Conservation (phyloP, 1,140 invertebrate genomes). For the Apocrypta bakeri region DNA sequence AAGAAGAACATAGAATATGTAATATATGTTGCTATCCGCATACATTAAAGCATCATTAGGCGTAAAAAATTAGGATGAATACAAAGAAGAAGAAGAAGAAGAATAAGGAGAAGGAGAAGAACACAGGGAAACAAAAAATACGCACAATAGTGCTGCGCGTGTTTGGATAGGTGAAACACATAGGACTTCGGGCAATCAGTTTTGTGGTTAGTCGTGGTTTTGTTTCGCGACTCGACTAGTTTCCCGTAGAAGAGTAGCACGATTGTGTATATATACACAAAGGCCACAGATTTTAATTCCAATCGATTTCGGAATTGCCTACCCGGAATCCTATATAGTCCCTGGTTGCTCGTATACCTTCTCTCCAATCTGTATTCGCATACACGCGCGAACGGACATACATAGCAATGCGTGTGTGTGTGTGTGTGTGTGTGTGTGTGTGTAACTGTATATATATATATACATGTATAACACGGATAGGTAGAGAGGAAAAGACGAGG, state of each 20-base stretch:
- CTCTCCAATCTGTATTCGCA: not conserved
- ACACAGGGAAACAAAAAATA: no score
- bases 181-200: not conserved
- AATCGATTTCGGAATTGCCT: conserved; percentile 59
- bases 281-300: conserved; percentile 58
- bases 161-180: not conserved
- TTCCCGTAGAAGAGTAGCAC: not conserved
- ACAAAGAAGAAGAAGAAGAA: no score
- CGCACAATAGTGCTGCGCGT: no score
- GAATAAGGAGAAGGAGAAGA: no score
- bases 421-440: no score
- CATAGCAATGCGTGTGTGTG: no score
- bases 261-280: conserved; percentile 25
- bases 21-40: no score
- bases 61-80: no score
- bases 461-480: not conserved
- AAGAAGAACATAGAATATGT: no score
- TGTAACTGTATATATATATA: not conserved
- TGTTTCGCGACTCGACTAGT: conserved; percentile 15
- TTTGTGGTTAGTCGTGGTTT: not conserved
- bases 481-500: not conserved
- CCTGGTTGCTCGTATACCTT: conserved; percentile 10
- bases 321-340: not conserved
- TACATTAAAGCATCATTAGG: no score
- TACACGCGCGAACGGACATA: no score